Base-by-base conservation (phyloP, 2,113 vertebrate species). In the Sinocyclocheilus anshuiensis region DNA sequence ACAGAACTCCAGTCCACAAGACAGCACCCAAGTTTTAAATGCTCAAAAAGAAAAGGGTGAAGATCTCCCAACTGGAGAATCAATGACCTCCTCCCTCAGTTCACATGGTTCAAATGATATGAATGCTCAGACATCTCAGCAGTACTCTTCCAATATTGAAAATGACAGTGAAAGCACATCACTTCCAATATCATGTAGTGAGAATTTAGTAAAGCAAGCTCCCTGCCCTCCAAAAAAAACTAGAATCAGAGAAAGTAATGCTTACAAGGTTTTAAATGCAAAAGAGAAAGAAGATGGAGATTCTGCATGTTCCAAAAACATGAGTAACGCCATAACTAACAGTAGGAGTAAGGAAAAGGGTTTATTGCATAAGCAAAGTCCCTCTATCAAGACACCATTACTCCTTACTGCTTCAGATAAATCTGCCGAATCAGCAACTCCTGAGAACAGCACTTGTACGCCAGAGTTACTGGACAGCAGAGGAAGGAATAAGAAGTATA, bases 1-100 rank as follows among this genome's bases (percentile, higher is more conserved):
- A 59, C 86, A 86, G 71, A 71, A 87, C 77, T 81, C 74, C 75
- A 81, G 45, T 59, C 48, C 53, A 83, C 79, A 83, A 24, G 83
- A 90, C 78, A 33, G 80, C 61, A 61, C 81, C n/a, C 78, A 77
- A 5, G 20, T 81, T 83, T 81, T 80, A 72, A 88, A 88, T 85
- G 67, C 29, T 63, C 85, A 69, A 26, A 86, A 26, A 65, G 39
- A 45, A 3, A 74, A 74, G 50, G 48, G 48, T 11, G 53, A 84
- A 24, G 33, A 74, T 59, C 13, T 16, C 15, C 50, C 29, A 16
- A 24, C 26, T 57, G 69, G 20, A 39, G 69, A 55, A 59, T 12
- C 50, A 57, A 59, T 24, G 4, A 84, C 29, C 33, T 55, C 48
- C 13, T 42, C 81, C 29, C 48, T 74, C 10, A 53, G 24, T 36